phyloP scores from a whole-genome alignment of 2,797 vertebrate genomes.

The Menidia menidia region DNA sequence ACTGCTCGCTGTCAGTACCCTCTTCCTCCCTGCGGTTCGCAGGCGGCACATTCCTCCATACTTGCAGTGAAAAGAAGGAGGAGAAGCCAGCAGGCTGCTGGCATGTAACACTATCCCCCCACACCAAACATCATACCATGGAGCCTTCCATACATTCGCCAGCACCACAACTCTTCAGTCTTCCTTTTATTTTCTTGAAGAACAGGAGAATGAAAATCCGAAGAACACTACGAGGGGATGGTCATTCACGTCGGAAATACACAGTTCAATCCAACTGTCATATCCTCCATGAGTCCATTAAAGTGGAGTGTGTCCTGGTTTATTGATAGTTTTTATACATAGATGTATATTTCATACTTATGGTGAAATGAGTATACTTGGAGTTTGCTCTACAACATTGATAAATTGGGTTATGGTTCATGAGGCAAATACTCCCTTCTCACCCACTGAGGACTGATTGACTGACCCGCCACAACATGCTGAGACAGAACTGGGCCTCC shows the following conservation, averaged over 20 bases:
- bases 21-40: conserved; percentile 72
- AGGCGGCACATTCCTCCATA: conserved; percentile 72
- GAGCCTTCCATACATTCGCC: conserved; percentile 54
- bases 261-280: not conserved
- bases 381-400: conserved; percentile 45
- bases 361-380: too few relatives aligned
- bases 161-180: conserved; percentile 44
- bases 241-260: conserved; percentile 14
- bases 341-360: too few relatives aligned
- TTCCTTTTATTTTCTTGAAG: conserved; percentile 39
- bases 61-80: conserved; percentile 56
- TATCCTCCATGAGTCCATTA: not conserved
- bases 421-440: conserved; percentile 48
- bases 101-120: conserved; percentile 72
- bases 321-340: not conserved
- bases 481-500: conserved; percentile 52
- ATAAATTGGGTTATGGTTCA: conserved; percentile 69
- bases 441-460: conserved; percentile 33
- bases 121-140: conserved; percentile 70
- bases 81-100: conserved; percentile 69
- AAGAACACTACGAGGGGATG: conserved; percentile 1
- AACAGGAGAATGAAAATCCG: conserved; percentile 29
- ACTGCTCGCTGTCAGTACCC: conserved; percentile 61
- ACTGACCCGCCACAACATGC: conserved; percentile 43
- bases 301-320: conserved; percentile 2